phyloP scores from a whole-genome alignment of 1,140 invertebrate genomes.

The Rhagoletis zephyria region DNA sequence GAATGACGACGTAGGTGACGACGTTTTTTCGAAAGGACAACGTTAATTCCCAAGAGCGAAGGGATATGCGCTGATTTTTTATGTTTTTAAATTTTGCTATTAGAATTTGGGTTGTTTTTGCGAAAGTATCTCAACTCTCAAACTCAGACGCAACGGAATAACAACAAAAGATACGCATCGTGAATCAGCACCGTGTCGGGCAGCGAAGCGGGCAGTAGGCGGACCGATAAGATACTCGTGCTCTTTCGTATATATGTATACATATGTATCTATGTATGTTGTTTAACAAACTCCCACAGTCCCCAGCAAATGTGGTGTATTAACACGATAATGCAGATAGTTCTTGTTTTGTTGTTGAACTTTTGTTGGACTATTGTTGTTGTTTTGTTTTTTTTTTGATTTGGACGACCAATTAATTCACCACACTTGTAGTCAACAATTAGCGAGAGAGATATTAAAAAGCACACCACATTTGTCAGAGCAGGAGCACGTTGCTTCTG shows the following conservation, averaged over 20 bases:
- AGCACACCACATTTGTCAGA: neutral
- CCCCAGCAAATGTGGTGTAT: neutral
- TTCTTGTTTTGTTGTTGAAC: conserved; percentile 16
- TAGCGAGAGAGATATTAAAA: conserved; percentile 1
- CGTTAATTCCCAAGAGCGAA: too few relatives aligned
- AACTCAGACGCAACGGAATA: neutral
- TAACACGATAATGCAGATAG: neutral
- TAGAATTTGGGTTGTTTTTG: conserved; percentile 2
- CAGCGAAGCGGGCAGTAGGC: neutral
- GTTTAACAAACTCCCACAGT: neutral
- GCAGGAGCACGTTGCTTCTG: conserved; percentile 30
- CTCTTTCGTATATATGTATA: neutral
- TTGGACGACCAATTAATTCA: neutral
- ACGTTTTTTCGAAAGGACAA: too few relatives aligned
- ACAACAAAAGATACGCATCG: neutral
- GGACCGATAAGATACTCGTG: conserved; percentile 33
- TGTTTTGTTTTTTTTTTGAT: neutral
- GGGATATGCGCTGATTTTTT: neutral
- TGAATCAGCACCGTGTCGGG: neutral
- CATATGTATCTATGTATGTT: neutral
- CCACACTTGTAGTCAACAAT: neutral
- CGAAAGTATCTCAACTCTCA: neutral
- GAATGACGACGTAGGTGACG: too few relatives aligned
- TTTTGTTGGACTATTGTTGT: neutral
- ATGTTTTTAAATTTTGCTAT: neutral